phyloP scores from a whole-genome alignment of 1,140 invertebrate species.

The Drosophila gunungcola region DNA sequence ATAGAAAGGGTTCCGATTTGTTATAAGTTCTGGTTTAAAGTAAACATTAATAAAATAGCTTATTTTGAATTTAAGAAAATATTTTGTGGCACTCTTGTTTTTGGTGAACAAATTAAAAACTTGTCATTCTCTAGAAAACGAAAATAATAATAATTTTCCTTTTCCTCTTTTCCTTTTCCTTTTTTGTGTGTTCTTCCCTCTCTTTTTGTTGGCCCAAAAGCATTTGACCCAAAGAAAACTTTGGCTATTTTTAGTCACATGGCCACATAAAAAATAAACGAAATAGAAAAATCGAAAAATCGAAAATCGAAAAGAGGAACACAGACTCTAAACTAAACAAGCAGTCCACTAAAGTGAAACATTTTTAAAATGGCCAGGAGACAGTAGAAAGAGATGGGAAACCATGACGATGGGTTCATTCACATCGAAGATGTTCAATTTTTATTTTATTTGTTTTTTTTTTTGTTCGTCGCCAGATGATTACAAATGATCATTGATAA shows the following conservation, averaged over 20 bases:
- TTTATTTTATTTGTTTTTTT: constrained; percentile 35
- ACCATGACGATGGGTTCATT: constrained; percentile 51
- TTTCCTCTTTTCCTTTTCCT: too few species aligned
- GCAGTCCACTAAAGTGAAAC: constrained; percentile 36
- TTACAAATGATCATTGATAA: constrained; percentile 69
- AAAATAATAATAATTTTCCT: too few species aligned
- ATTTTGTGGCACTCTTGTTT: too few species aligned
- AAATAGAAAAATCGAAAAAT: constrained; percentile 17
- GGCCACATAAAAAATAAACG: constrained; percentile 37
- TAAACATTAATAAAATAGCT: too few species aligned
- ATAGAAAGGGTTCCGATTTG: neutral
- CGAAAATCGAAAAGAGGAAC: constrained; percentile 15
- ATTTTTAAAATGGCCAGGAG: constrained; percentile 35
- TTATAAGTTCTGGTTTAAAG: neutral
- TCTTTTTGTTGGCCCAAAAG: constrained; percentile 22
- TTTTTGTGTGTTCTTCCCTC: neutral
- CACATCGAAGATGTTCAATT: constrained; percentile 66
- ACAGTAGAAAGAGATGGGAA: constrained; percentile 11
- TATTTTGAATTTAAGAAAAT: too few species aligned
- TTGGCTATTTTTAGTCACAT: constrained; percentile 46
- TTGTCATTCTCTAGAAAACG: too few species aligned
- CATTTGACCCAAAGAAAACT: constrained; percentile 58
- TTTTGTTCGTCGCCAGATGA: constrained; percentile 52
- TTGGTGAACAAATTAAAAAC: too few species aligned
- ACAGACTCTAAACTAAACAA: constrained; percentile 44